phyloP scores from a whole-genome alignment of 1,140 invertebrate species.

The Chrysopa pallens region DNA sequence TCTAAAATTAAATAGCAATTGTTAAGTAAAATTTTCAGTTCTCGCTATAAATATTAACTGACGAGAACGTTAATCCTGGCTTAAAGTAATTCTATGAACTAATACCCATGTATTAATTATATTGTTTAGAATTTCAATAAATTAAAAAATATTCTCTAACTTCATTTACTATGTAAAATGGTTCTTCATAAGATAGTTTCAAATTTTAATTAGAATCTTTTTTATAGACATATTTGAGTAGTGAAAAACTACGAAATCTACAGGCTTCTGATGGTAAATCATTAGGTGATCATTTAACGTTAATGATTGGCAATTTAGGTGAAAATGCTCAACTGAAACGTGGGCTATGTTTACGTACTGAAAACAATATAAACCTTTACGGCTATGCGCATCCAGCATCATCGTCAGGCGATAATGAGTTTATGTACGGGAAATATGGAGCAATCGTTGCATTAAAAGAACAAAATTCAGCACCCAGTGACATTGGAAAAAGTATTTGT shows the following conservation, averaged over 20 bases:
- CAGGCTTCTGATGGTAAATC: conserved; percentile 40
- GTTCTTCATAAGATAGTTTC: too few relatives aligned
- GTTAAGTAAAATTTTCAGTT: too few relatives aligned
- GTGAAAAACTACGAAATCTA: conserved; percentile 45
- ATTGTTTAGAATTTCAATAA: too few relatives aligned
- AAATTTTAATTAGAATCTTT: too few relatives aligned
- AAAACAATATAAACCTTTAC: conserved; percentile 32
- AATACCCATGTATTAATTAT: too few relatives aligned
- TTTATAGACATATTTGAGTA: conserved; percentile 40
- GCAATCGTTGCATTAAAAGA: conserved; percentile 38
- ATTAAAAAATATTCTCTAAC: too few relatives aligned
- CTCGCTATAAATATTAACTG: too few relatives aligned
- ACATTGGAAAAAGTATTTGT: conserved; percentile 61
- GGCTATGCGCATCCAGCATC: conserved; percentile 53
- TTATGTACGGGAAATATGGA: conserved; percentile 55
- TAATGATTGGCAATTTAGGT: conserved; percentile 69
- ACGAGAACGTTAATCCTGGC: too few relatives aligned
- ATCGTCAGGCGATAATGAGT: conserved; percentile 8
- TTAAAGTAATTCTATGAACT: too few relatives aligned
- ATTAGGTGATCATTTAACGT: conserved; percentile 59
- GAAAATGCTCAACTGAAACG: conserved; percentile 74
- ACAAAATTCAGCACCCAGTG: conserved; percentile 21
- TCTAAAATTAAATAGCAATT: too few relatives aligned
- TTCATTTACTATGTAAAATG: too few relatives aligned
- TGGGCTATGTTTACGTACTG: conserved; percentile 51